Conservation (phyloP, 2,113 vertebrate species). For the Poeciliopsis turrubarensis region DNA sequence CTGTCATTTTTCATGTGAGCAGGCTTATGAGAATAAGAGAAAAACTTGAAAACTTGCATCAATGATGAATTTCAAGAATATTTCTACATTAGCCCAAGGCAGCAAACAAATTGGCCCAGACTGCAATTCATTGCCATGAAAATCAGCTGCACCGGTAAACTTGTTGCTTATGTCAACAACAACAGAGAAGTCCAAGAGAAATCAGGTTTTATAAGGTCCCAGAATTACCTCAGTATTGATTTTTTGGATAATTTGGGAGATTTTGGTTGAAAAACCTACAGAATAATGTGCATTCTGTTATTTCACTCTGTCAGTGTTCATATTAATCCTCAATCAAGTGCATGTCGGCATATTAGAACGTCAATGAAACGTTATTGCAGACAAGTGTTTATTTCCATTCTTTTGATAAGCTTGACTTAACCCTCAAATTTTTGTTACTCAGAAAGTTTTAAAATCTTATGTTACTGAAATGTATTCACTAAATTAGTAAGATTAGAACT, state of each 20-base stretch:
- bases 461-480: no score
- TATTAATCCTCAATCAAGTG: neutral
- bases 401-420: neutral
- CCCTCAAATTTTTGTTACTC: no score
- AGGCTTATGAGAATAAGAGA: neutral
- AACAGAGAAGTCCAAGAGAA: neutral
- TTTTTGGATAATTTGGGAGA: no score
- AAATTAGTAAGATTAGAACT: no score
- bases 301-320: neutral
- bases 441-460: no score
- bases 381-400: neutral
- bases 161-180: neutral
- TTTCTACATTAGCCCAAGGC: neutral
- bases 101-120: neutral
- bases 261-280: neutral
- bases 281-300: neutral
- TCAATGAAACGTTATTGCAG: no score
- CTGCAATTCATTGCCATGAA: neutral
- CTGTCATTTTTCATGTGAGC: neutral
- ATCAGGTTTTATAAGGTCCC: neutral
- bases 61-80: neutral
- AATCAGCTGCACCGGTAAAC: neutral
- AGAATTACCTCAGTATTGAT: neutral
- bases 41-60: neutral
- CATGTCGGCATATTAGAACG: no score